phyloP scores from a whole-genome alignment of 64 coral and sea anemone species.

The Platygyra sinensis region DNA sequence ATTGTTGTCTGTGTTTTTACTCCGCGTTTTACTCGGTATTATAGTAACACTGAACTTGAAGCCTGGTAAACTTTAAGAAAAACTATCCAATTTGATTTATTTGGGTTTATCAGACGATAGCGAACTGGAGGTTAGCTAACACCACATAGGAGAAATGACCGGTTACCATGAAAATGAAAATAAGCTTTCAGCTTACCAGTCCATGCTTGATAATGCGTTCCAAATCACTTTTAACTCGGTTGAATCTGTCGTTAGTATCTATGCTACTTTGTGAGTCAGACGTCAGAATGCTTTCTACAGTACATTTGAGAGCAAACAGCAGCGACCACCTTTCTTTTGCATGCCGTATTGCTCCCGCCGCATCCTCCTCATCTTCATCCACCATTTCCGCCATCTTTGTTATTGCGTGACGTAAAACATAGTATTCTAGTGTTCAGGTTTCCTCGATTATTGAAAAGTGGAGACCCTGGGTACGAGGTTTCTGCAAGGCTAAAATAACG shows the following conservation, averaged over 20 bases:
- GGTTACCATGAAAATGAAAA: neutral
- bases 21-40: too few species aligned
- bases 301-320: slow-evolving; percentile 68
- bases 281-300: slow-evolving; percentile 69
- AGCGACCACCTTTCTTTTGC: slow-evolving; percentile 82
- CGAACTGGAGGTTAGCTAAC: too few species aligned
- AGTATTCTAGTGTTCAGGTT: neutral
- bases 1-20: too few species aligned
- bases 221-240: slow-evolving; percentile 66
- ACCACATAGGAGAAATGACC: too few species aligned
- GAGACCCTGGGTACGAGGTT: too few species aligned
- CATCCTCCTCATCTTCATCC: neutral
- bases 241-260: slow-evolving; percentile 59
- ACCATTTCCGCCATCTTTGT: slow-evolving; percentile 76
- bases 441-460: neutral
- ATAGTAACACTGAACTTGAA: too few species aligned
- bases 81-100: too few species aligned
- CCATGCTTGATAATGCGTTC: slow-evolving; percentile 79
- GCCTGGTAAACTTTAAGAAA: too few species aligned
- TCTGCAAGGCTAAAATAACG: too few species aligned
- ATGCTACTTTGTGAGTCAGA: slow-evolving; percentile 40
- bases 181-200: slow-evolving; percentile 10
- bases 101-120: too few species aligned
- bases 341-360: slow-evolving; percentile 10
- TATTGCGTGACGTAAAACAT: neutral